These are phyloP conservation scores for Norana najaformis DNA, from an alignment of 2,888 invertebrate species.

Conservation along the genomic window DNA sequence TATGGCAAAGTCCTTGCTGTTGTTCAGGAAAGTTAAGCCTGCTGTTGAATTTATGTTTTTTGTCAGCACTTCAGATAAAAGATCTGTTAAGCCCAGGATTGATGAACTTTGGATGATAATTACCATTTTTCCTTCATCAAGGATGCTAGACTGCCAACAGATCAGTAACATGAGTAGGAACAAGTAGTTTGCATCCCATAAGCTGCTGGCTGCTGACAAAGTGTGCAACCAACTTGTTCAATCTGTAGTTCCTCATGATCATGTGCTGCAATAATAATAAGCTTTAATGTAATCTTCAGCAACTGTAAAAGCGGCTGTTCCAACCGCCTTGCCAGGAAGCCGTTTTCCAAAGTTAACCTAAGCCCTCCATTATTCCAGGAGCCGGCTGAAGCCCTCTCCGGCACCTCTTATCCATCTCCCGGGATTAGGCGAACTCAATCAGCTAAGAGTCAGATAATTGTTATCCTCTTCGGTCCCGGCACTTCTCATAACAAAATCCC, in stretches of 20 bases:
- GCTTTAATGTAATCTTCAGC: slow-evolving; percentile 5
- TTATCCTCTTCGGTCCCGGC: neutral
- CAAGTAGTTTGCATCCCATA: neutral
- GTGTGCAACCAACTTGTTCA: neutral
- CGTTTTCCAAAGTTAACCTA: slow-evolving; percentile 5
- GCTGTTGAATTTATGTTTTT: neutral
- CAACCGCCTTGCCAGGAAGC: neutral
- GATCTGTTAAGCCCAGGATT: neutral
- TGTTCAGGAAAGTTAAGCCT: too few species aligned
- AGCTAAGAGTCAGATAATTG: slow-evolving; percentile 7
- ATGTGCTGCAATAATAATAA: slow-evolving; percentile 6
- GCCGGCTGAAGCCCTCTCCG: neutral
- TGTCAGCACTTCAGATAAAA: neutral
- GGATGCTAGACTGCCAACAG: neutral
- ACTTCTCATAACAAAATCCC: neutral
- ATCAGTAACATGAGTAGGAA: neutral
- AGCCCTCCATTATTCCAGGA: neutral
- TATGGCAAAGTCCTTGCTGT: too few species aligned
- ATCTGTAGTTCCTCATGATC: neutral
- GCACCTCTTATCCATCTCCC: slow-evolving; percentile 13
- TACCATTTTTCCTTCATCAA: neutral
- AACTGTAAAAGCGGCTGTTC: neutral
- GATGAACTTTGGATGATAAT: neutral
- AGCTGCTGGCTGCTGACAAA: neutral
- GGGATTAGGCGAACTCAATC: neutral